These are phyloP conservation scores for Phasia obesa DNA, from an alignment of 2,888 invertebrate species.

Conservation along the genomic window DNA sequence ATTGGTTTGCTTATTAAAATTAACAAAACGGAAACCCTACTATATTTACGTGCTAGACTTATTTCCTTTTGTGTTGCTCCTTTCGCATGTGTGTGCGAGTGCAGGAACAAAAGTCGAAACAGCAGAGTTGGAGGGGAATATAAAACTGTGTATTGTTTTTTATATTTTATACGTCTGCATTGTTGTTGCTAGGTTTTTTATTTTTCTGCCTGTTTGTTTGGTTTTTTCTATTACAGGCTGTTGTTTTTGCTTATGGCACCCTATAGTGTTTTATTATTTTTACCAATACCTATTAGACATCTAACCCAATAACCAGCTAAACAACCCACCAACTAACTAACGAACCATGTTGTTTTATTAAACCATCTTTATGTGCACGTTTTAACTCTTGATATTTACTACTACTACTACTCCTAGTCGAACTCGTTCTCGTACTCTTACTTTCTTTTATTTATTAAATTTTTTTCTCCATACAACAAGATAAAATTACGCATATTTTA, in stretches of 20 bases:
- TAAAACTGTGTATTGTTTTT: constrained; percentile 18
- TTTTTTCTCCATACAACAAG: constrained; percentile 21
- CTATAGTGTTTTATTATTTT: constrained; percentile 61
- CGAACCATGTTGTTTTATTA: constrained; percentile 10
- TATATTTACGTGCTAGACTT: constrained; percentile 65
- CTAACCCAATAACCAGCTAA: constrained; percentile 57
- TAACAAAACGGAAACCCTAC: constrained; percentile 64
- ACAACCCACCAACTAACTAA: constrained; percentile 21
- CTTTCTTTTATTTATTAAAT: constrained; percentile 1
- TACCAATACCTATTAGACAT: constrained; percentile 33
- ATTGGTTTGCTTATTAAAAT: constrained; percentile 57
- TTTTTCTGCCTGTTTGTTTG: constrained; percentile 26
- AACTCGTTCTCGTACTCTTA: constrained; percentile 31
- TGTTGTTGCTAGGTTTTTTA: constrained; percentile 43
- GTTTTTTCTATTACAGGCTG: constrained; percentile 3
- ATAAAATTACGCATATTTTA: constrained; percentile 69
- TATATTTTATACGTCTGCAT: constrained; percentile 54
- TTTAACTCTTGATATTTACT: constrained; percentile 67
- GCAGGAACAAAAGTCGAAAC: background rate
- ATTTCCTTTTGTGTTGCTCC: constrained; percentile 48
- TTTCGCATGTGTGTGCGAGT: background rate
- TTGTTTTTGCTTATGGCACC: constrained; percentile 64
- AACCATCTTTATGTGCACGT: constrained; percentile 58
- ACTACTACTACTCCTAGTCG: constrained; percentile 45
- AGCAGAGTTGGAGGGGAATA: background rate